Conservation (phyloP, 2,888 invertebrate species). For the Leucozona laternaria region DNA sequence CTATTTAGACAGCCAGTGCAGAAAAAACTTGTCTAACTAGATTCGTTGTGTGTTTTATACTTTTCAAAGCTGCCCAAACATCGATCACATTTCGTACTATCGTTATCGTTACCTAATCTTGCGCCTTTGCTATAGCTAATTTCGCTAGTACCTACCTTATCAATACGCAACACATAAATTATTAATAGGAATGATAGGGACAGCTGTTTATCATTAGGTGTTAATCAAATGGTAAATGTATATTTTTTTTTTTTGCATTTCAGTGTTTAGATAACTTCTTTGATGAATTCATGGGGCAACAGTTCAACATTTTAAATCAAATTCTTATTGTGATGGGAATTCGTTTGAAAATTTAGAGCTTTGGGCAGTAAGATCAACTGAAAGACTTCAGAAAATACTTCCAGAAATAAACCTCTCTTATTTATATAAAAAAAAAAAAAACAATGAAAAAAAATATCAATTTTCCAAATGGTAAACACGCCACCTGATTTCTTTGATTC, state of each 20-base stretch:
- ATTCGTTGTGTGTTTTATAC: constrained; percentile 57
- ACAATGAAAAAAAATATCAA: no score
- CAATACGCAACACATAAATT: constrained; percentile 3
- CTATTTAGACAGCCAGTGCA: constrained; percentile 61
- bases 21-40: constrained; percentile 63
- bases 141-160: not conserved
- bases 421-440: no score
- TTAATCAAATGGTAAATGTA: not conserved
- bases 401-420: no score
- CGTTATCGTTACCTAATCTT: constrained; percentile 65
- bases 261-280: no score
- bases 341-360: not conserved
- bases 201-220: not conserved
- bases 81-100: constrained; percentile 31
- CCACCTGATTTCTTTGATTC: no score
- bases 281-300: no score
- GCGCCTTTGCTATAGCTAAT: constrained; percentile 21
- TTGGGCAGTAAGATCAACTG: no score
- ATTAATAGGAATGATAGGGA: not conserved
- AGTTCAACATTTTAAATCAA: no score
- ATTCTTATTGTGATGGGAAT: no score
- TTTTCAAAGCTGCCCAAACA: constrained; percentile 2
- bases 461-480: no score
- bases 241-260: no score
- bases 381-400: no score